Evolutionary conservation across 2,797 vertebrate genomes (phyloP), one percentile per base, ranked within the genome.

Genomic region (Micropoecilia bifurca): DNA sequence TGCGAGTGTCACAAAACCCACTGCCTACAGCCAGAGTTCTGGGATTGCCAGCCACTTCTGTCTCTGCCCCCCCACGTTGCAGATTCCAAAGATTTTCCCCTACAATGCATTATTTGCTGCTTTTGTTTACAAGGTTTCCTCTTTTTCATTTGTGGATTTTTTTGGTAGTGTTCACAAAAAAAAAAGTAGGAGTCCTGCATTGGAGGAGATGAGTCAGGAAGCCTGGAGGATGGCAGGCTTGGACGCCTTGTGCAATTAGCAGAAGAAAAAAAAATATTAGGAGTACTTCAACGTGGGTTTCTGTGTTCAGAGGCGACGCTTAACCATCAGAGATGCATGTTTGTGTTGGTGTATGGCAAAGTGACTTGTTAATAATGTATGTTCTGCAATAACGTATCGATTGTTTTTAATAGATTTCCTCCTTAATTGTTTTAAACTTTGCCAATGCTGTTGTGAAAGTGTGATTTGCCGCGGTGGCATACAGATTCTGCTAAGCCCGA

Each of bases 371-470:
- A 95, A 95, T 96, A 95, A 96, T 95, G 91, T 96, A 95, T 95
- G 95, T 96, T 96, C 95, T 95, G 96, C 96, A 96, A 96, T 96
- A 96, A 96, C 93, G 92, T 95, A 95, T 95, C 84, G 90, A 95
- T 95, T 87, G 94, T 96, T 96, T 96, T 96, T 85, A 92, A 93
- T 92, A 91, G 87, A 95, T 95, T 91, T 93, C 92, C 89, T 75
- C 57, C 41, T 86, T 90, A 75, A 90, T 92, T 88, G 78, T 92
- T 92, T 90, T 88, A 73, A 86, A 93, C 93, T 93, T 94, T 92
- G 92, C 93, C 89, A 93, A 94, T 93, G 95, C 93, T 96, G 91
- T 96, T 92, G 95, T 96, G 94, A 96, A 94, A 90, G 94, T 93
- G 87, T 94, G 93, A 95, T 92, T 94, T 94, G 94, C 92, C 94